Base-by-base conservation (phyloP, 2,888 invertebrate species). In the Drosophila mayaguana region DNA sequence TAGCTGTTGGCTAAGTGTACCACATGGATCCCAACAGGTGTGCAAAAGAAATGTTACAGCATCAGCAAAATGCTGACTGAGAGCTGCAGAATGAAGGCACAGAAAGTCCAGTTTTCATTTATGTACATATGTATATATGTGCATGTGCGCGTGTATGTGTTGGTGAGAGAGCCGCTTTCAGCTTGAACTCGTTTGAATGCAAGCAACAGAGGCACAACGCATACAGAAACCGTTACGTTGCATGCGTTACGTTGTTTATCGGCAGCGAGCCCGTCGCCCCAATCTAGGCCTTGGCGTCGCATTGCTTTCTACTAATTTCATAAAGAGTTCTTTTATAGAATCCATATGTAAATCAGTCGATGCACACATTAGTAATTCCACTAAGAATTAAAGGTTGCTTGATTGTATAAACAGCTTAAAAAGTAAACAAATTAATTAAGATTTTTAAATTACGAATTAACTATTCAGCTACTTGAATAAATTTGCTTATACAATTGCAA, bases 161-260 rank as follows among this genome's bases (percentile, higher is more conserved):
- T 43, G 6, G n/a, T 53, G 59, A 43, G 56, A 62, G 45, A 46
- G 50, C 54, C 28, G 45, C 54, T 55, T 63, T 51, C 34, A 42
- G 48, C 40, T 56, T 64, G 36, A 57, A 53, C 67, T 71, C 53
- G 65, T 66, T 74, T 65, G 63, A 69, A 72, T 62, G 53, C 56
- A 56, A 73, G 61, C 22, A 64, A 54, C 57, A 61, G 63, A 43
- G 50, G 3, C 16, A 8, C 25, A 46, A 11, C 18, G 5, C 9
- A 25, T 4, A 54, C 36, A 72, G 28, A 68, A 83, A 89, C 86
- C 89, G 89, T 89, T 88, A 88, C 66, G 66, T 34, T 82, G 81
- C 83, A 88, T 77, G 72, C 68, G 68, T 88, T 72, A 72, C 64
- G 68, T 80, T 66, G 72, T 72, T 48, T 60, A 57, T 63, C 63